phyloP scores from a whole-genome alignment of 1,140 invertebrate genomes.

The Drosophila dunni region DNA sequence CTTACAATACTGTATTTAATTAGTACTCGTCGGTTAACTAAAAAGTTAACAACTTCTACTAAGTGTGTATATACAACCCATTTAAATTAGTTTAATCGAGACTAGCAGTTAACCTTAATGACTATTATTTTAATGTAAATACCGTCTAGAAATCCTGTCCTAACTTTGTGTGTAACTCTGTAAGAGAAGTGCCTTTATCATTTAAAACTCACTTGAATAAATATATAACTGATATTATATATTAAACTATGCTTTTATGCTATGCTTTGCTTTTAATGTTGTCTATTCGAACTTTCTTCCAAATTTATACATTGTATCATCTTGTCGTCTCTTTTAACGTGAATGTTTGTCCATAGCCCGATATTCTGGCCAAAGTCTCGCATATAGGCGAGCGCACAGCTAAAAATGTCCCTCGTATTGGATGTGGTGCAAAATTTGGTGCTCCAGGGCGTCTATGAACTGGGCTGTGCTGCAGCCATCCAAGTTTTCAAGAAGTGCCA shows the following conservation, averaged over 20 bases:
- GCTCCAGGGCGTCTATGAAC: slow-evolving; percentile 50
- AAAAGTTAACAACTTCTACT: slow-evolving; percentile 20
- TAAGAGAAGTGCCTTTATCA: slow-evolving; percentile 11
- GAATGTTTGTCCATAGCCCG: slow-evolving; percentile 11
- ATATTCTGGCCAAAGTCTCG: slow-evolving; percentile 13
- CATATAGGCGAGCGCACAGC: neutral
- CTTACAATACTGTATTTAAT: slow-evolving; percentile 31
- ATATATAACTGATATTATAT: neutral
- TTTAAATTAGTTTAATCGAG: neutral
- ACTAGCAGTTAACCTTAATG: neutral
- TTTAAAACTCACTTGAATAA: neutral
- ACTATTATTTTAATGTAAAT: neutral
- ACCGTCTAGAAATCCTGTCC: neutral
- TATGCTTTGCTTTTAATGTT: neutral
- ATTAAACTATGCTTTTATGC: too few species aligned
- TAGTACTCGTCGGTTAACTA: slow-evolving; percentile 12
- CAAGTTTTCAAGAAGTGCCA: slow-evolving; percentile 27
- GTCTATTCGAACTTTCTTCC: neutral
- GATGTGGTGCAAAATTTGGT: slow-evolving; percentile 62
- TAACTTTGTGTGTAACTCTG: neutral
- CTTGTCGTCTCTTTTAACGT: slow-evolving; percentile 1
- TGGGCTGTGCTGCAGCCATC: slow-evolving; percentile 34
- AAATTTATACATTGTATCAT: slow-evolving; percentile 1
- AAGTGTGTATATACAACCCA: slow-evolving; percentile 17
- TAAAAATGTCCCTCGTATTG: slow-evolving; percentile 60